These are phyloP conservation scores for Byasa hedistus DNA, from an alignment of 2,888 invertebrate species.

Conservation along the genomic window DNA sequence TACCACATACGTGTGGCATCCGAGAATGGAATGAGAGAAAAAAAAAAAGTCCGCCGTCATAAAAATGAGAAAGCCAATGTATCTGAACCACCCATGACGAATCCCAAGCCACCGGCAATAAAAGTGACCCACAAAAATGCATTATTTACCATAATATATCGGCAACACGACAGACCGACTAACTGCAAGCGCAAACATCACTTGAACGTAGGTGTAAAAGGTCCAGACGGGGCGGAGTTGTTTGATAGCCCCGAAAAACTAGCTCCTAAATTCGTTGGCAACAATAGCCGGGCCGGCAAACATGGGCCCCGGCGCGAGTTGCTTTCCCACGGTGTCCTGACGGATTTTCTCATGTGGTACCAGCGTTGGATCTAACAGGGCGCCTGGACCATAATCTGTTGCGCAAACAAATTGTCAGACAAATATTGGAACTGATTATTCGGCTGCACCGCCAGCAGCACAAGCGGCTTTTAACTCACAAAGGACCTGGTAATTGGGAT, in stretches of 20 bases:
- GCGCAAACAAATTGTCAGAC: constrained; percentile 68
- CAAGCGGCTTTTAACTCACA: constrained; percentile 74
- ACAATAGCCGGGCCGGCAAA: constrained; percentile 66
- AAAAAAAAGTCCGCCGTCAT: constrained; percentile 37
- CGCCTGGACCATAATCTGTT: constrained; percentile 57
- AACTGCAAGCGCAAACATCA: constrained; percentile 73
- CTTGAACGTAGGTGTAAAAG: constrained; percentile 72
- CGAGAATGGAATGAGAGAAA: constrained; percentile 9
- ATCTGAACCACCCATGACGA: constrained; percentile 72
- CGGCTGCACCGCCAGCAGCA: constrained; percentile 52
- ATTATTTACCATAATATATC: constrained; percentile 79
- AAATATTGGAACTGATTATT: constrained; percentile 75
- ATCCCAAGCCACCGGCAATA: constrained; percentile 64
- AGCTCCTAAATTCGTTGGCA: constrained; percentile 54
- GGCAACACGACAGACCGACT: constrained; percentile 71
- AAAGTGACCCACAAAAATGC: constrained; percentile 76
- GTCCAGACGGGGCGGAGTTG: constrained; percentile 56
- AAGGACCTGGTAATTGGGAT: constrained; percentile 72
- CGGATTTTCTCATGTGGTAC: constrained; percentile 66
- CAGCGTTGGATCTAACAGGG: constrained; percentile 60
- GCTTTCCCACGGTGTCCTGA: constrained; percentile 75
- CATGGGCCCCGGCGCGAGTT: constrained; percentile 67
- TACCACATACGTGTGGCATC: constrained; percentile 36
- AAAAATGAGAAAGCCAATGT: constrained; percentile 40
- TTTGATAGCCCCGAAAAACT: constrained; percentile 63